phyloP scores from a whole-genome alignment of 2,797 vertebrate genomes.

The Chelmon rostratus region DNA sequence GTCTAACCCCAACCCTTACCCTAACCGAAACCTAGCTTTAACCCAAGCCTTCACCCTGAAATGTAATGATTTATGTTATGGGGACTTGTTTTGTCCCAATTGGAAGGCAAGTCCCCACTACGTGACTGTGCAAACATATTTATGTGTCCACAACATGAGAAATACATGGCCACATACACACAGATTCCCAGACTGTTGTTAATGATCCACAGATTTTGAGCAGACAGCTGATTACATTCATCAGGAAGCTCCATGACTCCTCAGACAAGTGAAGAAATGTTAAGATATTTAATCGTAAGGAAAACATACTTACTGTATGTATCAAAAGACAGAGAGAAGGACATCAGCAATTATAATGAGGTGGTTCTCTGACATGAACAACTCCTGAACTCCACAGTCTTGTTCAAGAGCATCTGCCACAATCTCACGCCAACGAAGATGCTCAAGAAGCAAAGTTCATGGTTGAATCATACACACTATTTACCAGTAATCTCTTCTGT shows the following conservation, averaged over 20 bases:
- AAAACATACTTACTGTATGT: background rate
- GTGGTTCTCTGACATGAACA: background rate
- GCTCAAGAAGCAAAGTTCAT: background rate
- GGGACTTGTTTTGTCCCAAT: too few relatives aligned
- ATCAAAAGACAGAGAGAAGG: background rate
- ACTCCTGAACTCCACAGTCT: background rate
- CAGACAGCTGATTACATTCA: conserved; percentile 23
- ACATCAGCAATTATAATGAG: conserved; percentile 2
- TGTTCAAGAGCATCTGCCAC: background rate
- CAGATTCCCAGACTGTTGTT: background rate
- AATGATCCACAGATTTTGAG: conserved; percentile 11
- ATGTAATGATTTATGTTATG: too few relatives aligned
- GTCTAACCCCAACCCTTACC: too few relatives aligned
- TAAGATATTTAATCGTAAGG: background rate
- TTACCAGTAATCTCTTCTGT: background rate
- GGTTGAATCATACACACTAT: background rate
- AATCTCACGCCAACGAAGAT: background rate
- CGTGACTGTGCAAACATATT: too few relatives aligned
- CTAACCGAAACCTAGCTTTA: too few relatives aligned
- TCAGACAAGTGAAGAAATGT: background rate
- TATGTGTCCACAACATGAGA: too few relatives aligned
- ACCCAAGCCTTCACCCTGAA: too few relatives aligned
- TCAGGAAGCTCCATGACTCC: background rate
- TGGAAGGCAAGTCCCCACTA: too few relatives aligned
- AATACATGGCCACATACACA: background rate